Evolutionary conservation across 2,888 invertebrate species (phyloP).

Genomic region (Ichneumoninae sp.): DNA sequence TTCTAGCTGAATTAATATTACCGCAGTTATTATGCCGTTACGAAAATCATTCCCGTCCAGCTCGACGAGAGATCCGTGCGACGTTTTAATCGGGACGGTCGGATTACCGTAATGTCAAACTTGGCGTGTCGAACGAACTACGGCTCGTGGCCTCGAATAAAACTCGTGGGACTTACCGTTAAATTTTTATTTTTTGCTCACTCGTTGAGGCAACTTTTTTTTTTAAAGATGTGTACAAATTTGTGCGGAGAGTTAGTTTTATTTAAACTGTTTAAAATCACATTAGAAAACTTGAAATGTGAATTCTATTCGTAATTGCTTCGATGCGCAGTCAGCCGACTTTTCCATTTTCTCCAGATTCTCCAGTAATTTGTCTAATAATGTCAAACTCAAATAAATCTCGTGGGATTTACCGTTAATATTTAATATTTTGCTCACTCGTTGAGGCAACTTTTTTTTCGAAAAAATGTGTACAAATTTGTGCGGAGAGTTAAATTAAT

Average conservation of each 20-base stretch:
- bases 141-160: neutral
- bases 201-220: neutral
- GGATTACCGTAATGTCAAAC: constrained; percentile 36
- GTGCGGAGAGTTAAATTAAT: neutral
- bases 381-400: neutral
- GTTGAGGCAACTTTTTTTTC: no score
- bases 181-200: neutral
- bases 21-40: constrained; percentile 52
- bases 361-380: neutral
- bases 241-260: neutral
- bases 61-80: constrained; percentile 42
- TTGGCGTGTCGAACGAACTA: neutral
- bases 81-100: constrained; percentile 55
- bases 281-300: neutral
- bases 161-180: neutral
- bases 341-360: neutral
- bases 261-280: neutral
- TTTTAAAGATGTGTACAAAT: neutral
- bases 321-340: no score
- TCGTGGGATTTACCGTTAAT: neutral
- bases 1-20: constrained; percentile 29
- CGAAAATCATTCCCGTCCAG: constrained; percentile 35
- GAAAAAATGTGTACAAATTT: no score
- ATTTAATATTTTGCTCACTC: neutral
- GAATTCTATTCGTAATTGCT: no score